A percentile compares a stretch with the other conserved stretches of the same genome.
phyloP scores from a whole-genome alignment of 2,888 invertebrate genomes.

The Phalangium opilio region DNA sequence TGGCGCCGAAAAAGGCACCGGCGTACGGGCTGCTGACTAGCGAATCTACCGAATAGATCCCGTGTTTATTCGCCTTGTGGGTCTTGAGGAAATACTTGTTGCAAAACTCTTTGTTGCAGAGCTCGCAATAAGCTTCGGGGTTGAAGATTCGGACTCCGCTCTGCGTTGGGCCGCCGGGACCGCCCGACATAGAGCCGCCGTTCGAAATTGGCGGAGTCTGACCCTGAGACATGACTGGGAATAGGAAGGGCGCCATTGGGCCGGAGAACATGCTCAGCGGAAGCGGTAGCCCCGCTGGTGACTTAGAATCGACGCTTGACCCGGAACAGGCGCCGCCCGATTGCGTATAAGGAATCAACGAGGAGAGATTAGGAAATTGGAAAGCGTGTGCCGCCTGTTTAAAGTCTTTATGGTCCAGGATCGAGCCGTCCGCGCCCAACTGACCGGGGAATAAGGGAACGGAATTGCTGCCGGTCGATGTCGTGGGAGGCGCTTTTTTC shows the following conservation, averaged over 20 bases:
- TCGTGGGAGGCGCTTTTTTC: too few species aligned
- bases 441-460: too few species aligned
- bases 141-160: constrained; percentile 58
- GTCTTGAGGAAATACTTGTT: constrained; percentile 97
- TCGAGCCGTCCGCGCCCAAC: background rate
- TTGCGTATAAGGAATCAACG: constrained; percentile 18
- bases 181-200: constrained; percentile 12
- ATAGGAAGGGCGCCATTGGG: constrained; percentile 21
- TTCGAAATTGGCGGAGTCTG: constrained; percentile 12
- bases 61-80: constrained; percentile 94
- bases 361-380: constrained; percentile 17
- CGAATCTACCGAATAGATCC: constrained; percentile 54
- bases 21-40: constrained; percentile 16
- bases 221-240: constrained; percentile 17
- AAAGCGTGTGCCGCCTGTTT: constrained; percentile 15
- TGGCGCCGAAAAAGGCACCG: constrained; percentile 17
- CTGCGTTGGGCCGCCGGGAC: background rate
- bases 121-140: constrained; percentile 90
- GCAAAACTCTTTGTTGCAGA: constrained; percentile 97
- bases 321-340: constrained; percentile 3
- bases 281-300: constrained; percentile 11
- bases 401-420: background rate
- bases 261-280: constrained; percentile 21
- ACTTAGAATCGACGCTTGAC: constrained; percentile 7
- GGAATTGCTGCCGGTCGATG: too few species aligned